Percentiles rank a stretch among this genome's conserved stretches.
Evolutionary conservation across 2,113 vertebrate genomes (phyloP).

Genomic region (Chitala chitala): DNA sequence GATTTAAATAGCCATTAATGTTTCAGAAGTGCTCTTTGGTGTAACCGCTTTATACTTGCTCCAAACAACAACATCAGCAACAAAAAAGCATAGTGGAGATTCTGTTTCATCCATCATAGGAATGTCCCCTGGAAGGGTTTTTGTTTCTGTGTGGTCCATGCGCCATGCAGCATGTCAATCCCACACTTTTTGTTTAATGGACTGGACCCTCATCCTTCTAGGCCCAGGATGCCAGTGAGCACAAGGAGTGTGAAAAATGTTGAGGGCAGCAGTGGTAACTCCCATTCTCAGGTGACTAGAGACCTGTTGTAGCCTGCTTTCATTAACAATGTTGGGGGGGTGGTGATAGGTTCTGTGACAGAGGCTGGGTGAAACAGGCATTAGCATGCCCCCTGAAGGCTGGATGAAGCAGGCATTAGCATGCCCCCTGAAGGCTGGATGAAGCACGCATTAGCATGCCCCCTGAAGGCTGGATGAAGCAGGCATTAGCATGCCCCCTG

Average conservation of each 20-base stretch:
- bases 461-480: too few species aligned
- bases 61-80: neutral
- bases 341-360: neutral
- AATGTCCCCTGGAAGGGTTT: neutral
- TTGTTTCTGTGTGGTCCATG: neutral
- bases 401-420: too few species aligned
- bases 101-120: neutral
- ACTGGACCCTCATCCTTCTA: neutral
- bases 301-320: neutral
- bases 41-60: neutral
- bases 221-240: neutral
- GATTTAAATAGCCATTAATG: neutral
- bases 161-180: neutral
- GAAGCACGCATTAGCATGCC: too few species aligned
- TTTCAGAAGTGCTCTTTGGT: neutral
- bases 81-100: neutral
- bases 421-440: too few species aligned
- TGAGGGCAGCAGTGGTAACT: neutral
- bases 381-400: too few species aligned
- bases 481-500: too few species aligned
- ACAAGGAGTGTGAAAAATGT: neutral
- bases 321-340: neutral
- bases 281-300: neutral
- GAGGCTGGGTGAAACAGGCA: too few species aligned
- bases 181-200: neutral